Conservation (phyloP, 2,797 vertebrate genomes). For the Limnodromus scolopaceus region DNA sequence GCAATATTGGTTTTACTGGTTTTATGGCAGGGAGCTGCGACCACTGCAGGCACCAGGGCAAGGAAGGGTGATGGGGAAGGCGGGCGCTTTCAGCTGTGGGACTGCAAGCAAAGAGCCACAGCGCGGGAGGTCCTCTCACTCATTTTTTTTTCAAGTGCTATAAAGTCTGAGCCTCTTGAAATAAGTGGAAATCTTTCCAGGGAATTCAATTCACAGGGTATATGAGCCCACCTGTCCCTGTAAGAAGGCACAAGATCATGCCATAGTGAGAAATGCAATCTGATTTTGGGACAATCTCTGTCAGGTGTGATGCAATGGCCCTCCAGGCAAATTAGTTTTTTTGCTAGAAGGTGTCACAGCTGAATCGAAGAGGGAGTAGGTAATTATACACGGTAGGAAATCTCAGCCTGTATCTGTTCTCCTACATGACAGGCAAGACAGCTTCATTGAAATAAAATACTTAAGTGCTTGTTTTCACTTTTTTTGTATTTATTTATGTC, state of each 20-base stretch:
- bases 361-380: background rate
- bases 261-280: background rate
- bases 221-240: background rate
- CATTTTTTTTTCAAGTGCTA: background rate
- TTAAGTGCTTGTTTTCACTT: background rate
- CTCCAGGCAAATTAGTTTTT: background rate
- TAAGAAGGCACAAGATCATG: background rate
- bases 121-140: rapidly evolving
- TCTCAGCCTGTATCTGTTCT: background rate
- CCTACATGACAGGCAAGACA: background rate
- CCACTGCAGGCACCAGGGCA: background rate
- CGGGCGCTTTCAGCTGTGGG: rapidly evolving
- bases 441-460: background rate
- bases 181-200: background rate
- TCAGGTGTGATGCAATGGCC: background rate
- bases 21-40: background rate
- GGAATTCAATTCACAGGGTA: background rate
- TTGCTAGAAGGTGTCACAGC: background rate
- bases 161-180: background rate
- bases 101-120: background rate
- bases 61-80: background rate
- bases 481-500: background rate
- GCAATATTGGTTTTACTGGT: background rate
- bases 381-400: background rate
- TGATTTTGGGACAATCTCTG: background rate